Evolutionary conservation across 2,888 invertebrate genomes (phyloP).

Genomic region (Serripes groenlandicus): DNA sequence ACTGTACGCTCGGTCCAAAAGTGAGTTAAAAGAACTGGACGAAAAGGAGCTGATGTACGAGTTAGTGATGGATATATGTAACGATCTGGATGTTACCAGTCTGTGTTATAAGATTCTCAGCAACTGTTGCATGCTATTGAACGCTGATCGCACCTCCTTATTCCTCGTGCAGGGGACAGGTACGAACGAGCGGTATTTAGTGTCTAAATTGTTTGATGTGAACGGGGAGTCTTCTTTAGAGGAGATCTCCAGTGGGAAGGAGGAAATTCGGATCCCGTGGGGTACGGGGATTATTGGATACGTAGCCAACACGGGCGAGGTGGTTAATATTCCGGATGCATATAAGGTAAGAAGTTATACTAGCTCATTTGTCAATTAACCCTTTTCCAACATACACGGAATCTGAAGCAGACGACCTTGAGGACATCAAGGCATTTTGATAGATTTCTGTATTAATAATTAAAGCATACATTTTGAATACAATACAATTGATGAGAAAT

Average conservation of each 20-base stretch:
- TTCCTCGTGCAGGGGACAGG: conserved; percentile 86
- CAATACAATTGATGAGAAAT: too few species aligned
- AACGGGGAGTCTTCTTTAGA: conserved; percentile 89
- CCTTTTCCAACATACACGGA: too few species aligned
- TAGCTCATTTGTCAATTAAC: not conserved
- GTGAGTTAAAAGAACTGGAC: conserved; percentile 88
- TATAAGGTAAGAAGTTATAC: conserved; percentile 81
- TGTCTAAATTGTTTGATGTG: conserved; percentile 85
- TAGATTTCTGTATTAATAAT: too few species aligned
- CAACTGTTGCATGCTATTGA: conserved; percentile 84
- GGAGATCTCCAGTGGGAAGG: conserved; percentile 94
- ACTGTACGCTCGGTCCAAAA: conserved; percentile 87
- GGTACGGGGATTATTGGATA: conserved; percentile 85
- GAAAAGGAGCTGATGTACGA: conserved; percentile 86
- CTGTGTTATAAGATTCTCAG: conserved; percentile 86
- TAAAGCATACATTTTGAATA: too few species aligned
- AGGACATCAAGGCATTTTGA: too few species aligned
- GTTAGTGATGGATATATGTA: conserved; percentile 85
- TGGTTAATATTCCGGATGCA: conserved; percentile 84
- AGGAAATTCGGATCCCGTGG: conserved; percentile 90
- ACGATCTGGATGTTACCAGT: conserved; percentile 85
- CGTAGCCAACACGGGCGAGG: conserved; percentile 83
- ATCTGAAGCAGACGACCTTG: too few species aligned
- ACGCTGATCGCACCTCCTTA: conserved; percentile 85
- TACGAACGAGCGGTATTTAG: conserved; percentile 89